Evolutionary conservation across 2,797 vertebrate species (phyloP).

Genomic region (Poecile montanus): DNA sequence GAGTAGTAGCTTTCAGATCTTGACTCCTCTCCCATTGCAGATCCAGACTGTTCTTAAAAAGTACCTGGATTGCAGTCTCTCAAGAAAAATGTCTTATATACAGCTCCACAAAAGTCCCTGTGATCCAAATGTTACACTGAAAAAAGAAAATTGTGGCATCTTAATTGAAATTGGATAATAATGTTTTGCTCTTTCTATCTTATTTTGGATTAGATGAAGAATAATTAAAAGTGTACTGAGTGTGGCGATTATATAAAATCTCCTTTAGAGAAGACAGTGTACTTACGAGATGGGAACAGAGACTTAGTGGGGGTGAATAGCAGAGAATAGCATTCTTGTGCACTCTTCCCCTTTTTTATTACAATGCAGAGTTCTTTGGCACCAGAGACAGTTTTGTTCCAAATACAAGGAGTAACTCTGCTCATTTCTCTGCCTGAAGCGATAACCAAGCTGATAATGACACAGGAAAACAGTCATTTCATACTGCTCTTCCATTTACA

Average conservation of each 20-base stretch:
- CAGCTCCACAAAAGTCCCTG: background rate
- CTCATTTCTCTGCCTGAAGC: background rate
- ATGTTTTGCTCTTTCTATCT: background rate
- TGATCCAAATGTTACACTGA: background rate
- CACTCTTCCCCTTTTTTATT: background rate
- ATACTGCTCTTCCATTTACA: constrained; percentile 57
- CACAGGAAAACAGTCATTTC: background rate
- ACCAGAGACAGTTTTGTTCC: background rate
- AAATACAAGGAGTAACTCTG: background rate
- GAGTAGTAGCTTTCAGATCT: background rate
- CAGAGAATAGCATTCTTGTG: background rate
- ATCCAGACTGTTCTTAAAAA: background rate
- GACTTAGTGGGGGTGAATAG: background rate
- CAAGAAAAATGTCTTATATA: background rate
- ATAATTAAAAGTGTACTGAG: background rate
- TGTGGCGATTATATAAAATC: background rate
- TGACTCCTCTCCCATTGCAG: background rate
- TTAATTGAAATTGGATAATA: background rate
- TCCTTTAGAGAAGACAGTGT: background rate
- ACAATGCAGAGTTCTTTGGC: background rate
- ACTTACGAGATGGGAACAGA: background rate
- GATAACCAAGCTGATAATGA: background rate
- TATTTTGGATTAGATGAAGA: background rate
- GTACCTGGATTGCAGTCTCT: background rate
- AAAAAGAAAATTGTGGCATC: background rate